phyloP scores from a whole-genome alignment of 1,140 invertebrate genomes.

The Ceratitis capitata region DNA sequence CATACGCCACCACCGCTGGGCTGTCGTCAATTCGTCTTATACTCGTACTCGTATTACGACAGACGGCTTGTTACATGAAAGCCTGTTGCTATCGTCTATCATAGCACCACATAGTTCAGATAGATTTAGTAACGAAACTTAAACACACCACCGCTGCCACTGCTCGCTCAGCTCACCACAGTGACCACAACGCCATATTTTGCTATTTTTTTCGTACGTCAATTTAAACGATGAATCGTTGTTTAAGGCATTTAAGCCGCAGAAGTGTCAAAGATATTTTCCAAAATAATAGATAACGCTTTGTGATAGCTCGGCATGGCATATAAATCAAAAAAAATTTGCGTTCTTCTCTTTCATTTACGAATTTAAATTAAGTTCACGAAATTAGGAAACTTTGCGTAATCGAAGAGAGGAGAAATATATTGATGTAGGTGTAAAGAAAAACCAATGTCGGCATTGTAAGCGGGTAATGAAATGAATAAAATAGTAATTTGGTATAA shows the following conservation, averaged over 20 bases:
- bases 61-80: background rate
- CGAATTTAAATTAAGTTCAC: conserved; percentile 13
- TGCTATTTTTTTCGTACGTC: background rate
- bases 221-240: background rate
- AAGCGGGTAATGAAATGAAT: too few relatives aligned
- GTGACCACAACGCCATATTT: background rate
- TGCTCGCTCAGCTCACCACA: background rate
- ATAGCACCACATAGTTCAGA: background rate
- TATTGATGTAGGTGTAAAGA: background rate
- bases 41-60: too few relatives aligned
- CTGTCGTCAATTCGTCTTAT: background rate
- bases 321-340: conserved; percentile 29
- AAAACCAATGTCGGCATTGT: too few relatives aligned
- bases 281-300: background rate
- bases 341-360: background rate
- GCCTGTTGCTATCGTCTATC: background rate
- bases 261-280: background rate
- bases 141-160: too few relatives aligned
- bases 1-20: background rate
- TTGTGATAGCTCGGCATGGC: background rate
- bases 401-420: background rate
- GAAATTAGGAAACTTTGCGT: background rate
- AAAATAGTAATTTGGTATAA: too few relatives aligned
- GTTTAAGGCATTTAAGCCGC: background rate
- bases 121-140: too few relatives aligned